Base-by-base conservation (phyloP, 2,113 vertebrate genomes). In the Chaetura pelagica region DNA sequence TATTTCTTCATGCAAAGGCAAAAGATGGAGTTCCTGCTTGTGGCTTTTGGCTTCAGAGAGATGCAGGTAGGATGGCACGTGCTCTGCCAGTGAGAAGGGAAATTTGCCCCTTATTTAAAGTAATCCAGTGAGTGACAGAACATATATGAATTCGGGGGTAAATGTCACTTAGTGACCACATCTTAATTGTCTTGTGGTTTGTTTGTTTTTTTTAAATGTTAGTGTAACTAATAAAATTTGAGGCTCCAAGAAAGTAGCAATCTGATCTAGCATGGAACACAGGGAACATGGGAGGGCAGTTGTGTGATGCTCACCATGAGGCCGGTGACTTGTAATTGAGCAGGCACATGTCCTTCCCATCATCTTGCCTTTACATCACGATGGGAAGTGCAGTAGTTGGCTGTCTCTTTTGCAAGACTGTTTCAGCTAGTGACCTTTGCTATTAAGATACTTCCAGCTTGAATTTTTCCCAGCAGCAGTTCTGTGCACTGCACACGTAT, bases 401-500 rank as follows among this genome's bases (percentile, higher is more conserved):
- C 22, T 24, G 5, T 3, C 26, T 48, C 15, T 59, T 24, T 67
- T 54, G 42, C 30, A 6, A 0, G 48, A 1, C 52, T 34, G 18
- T 54, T 89, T 62, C 29, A 55, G 3, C 61, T 78, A 6, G 11
- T 30, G 40, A 44, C 51, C n/a, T 66, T 74, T 62, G 32, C 26
- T 84, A 27, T 38, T 34, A 38, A 19, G 3, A 0, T 18, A 22
- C 26, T 61, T 57, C 22, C 44, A 3, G 13, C 15, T 24, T 15
- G 32, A 35, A 4, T 26, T 54, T 34, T 34, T 72, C 23, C 26
- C 32, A 21, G 24, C 1, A 4, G 29, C 5, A 15, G 15, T 84
- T 44, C 3, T 7, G 18, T 40, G 27, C 5, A 2, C 46, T 35
- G 15, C 18, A 29, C 21, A 3, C 0, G 0, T 22, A 7, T 34